phyloP scores from a whole-genome alignment of 1,140 invertebrate genomes.

The Araneus ventricosus region DNA sequence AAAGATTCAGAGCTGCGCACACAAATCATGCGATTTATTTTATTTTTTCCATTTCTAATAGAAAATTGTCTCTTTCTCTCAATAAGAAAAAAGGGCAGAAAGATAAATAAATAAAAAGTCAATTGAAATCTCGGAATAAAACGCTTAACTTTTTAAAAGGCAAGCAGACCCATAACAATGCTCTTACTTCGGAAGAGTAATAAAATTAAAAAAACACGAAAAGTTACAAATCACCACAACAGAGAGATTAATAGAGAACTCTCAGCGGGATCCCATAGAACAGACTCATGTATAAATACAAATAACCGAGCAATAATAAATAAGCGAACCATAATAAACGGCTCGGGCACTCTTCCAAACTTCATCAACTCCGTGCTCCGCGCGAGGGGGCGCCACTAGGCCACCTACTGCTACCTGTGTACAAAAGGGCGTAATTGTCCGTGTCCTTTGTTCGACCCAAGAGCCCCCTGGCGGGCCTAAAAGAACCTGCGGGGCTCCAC shows the following conservation, averaged over 20 bases:
- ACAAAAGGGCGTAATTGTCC: conserved; percentile 68
- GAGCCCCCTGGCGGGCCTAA: conserved; percentile 32
- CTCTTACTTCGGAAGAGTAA: neutral
- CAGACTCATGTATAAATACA: conserved; percentile 36
- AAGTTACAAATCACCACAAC: conserved; percentile 43
- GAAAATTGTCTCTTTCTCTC: conserved; percentile 12
- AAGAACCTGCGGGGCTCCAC: conserved; percentile 48
- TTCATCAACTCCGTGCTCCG: conserved; percentile 53
- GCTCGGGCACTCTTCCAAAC: conserved; percentile 65
- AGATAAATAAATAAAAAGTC: neutral
- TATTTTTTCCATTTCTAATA: neutral
- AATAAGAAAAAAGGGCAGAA: neutral
- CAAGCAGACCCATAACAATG: conserved; percentile 3
- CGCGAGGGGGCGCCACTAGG: conserved; percentile 46
- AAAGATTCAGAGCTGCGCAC: neutral
- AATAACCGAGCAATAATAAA: conserved; percentile 53
- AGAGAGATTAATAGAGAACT: conserved; percentile 42
- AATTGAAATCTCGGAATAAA: conserved; percentile 45
- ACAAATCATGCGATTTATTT: conserved; percentile 40
- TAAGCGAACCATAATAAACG: conserved; percentile 41
- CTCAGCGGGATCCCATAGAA: conserved; percentile 54
- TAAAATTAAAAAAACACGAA: neutral
- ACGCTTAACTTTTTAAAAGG: conserved; percentile 26
- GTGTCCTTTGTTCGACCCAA: conserved; percentile 57
- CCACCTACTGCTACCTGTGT: conserved; percentile 70